phyloP scores from a whole-genome alignment of 2,888 invertebrate genomes.

The Smittia aterrima region DNA sequence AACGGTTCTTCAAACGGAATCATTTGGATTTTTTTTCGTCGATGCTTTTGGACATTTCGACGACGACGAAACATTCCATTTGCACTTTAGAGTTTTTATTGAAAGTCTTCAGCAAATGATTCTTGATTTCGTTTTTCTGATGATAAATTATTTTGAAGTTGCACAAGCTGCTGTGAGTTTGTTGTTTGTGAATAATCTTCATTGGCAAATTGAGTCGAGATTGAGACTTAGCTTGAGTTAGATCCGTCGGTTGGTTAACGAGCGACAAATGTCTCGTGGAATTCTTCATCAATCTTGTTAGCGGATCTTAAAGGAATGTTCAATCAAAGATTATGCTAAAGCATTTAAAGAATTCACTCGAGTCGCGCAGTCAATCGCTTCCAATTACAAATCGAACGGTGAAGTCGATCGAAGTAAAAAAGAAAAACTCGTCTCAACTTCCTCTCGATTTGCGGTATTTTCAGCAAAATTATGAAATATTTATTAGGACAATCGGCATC shows the following conservation, averaged over 20 bases:
- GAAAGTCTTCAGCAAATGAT: too few relatives aligned
- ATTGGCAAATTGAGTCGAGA: conserved; percentile 17
- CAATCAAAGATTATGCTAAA: too few relatives aligned
- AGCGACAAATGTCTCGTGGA: too few relatives aligned
- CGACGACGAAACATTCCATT: neutral
- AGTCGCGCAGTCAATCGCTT: too few relatives aligned
- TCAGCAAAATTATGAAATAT: conserved; percentile 17
- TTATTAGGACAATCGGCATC: neutral
- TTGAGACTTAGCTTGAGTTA: neutral
- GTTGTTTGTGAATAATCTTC: neutral
- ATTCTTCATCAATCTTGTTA: too few relatives aligned
- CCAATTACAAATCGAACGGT: too few relatives aligned
- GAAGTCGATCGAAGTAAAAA: neutral
- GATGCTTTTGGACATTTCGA: neutral
- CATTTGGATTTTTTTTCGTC: neutral
- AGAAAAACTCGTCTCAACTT: neutral
- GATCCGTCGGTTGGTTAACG: too few relatives aligned
- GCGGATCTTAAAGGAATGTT: too few relatives aligned
- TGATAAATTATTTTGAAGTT: neutral
- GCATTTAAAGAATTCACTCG: too few relatives aligned
- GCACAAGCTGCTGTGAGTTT: neutral
- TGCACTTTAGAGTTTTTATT: neutral
- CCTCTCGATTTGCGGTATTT: neutral
- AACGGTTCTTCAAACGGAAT: conserved; percentile 23
- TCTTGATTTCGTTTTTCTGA: neutral